Percentiles rank a stretch among this genome's conserved stretches.
Evolutionary conservation across 2,888 invertebrate genomes (phyloP).

Genomic region (Cyclophora albipunctata): DNA sequence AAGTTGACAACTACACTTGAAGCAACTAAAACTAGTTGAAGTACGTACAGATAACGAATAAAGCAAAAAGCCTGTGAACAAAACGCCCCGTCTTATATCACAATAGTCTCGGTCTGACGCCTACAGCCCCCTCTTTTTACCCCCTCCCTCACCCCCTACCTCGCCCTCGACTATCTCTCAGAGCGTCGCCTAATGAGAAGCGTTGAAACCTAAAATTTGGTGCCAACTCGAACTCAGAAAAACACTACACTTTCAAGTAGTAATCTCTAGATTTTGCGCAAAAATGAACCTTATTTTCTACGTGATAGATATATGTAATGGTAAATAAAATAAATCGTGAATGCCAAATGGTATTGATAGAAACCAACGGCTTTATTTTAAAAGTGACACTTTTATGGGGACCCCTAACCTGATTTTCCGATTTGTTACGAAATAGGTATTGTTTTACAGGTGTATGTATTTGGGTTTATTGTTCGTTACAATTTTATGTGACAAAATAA

Average conservation of each 20-base stretch:
- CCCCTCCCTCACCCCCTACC: conserved; percentile 11
- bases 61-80: conserved; percentile 41
- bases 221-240: conserved; percentile 69
- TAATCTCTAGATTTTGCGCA: conserved; percentile 11
- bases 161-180: conserved; percentile 23
- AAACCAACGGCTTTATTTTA: conserved; percentile 45
- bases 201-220: conserved; percentile 70
- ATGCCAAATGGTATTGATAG: conserved; percentile 49
- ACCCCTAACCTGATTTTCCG: conserved; percentile 38
- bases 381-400: conserved; percentile 35
- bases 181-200: conserved; percentile 65
- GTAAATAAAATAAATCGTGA: conserved; percentile 27
- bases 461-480: background rate
- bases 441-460: conserved; percentile 5
- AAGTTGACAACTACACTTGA: too few relatives aligned
- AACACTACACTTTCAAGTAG: conserved; percentile 43
- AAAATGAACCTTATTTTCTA: conserved; percentile 27
- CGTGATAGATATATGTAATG: conserved; percentile 20
- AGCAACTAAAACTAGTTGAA: too few relatives aligned
- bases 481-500: background rate
- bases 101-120: conserved; percentile 44
- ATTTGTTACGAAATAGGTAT: conserved; percentile 9
- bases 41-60: conserved; percentile 26
- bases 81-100: conserved; percentile 56
- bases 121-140: conserved; percentile 14